Evolutionary conservation across 1,140 invertebrate species (phyloP).

Genomic region (Drosophila repletoides): DNA sequence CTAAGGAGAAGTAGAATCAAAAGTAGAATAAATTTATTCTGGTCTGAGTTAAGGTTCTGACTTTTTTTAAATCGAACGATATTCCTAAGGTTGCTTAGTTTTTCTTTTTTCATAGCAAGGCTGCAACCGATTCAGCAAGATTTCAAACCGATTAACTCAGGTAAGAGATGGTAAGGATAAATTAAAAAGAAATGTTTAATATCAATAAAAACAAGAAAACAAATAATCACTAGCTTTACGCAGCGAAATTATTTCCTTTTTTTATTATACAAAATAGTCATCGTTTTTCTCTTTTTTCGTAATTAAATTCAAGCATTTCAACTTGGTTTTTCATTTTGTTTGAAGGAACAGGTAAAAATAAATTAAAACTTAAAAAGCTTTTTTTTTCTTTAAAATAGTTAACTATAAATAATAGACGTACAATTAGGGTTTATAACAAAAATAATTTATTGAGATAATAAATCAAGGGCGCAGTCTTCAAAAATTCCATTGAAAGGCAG

Average conservation of each 20-base stretch:
- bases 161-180: no score
- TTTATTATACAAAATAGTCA: conserved; percentile 76
- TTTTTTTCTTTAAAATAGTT: conserved; percentile 52
- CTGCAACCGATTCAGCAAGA: no score
- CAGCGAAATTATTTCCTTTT: no score
- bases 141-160: no score
- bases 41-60: no score
- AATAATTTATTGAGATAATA: conserved; percentile 80
- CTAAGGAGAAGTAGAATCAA: not conserved
- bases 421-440: conserved; percentile 75
- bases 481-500: conserved; percentile 63
- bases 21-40: not conserved
- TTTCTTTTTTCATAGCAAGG: no score
- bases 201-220: no score
- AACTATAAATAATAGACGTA: conserved; percentile 67
- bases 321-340: conserved; percentile 49
- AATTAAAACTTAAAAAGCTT: conserved; percentile 76
- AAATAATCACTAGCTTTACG: no score
- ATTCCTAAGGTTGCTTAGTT: no score
- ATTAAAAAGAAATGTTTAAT: no score
- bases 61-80: no score
- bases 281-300: conserved; percentile 54
- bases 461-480: conserved; percentile 76
- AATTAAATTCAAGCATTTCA: conserved; percentile 64
- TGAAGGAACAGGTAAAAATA: conserved; percentile 77